Percentiles rank a stretch among this genome's conserved stretches.
phyloP scores from a whole-genome alignment of 1,140 invertebrate species.

The Macrostomum lignano region DNA sequence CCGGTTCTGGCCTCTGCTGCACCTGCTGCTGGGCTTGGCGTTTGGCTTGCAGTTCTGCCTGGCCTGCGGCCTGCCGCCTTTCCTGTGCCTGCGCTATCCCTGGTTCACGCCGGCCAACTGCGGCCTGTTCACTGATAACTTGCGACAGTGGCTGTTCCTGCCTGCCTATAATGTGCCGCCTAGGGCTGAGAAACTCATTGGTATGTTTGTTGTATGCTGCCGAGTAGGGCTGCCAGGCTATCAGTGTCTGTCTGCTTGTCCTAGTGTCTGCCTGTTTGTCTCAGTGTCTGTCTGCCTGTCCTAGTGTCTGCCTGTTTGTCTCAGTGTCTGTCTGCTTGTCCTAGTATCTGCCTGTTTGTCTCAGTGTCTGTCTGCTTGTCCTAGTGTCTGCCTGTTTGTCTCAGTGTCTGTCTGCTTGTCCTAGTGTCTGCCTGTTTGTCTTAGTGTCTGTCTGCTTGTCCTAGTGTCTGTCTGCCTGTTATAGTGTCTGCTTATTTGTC shows the following conservation, averaged over 20 bases:
- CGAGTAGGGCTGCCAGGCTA: too few species aligned
- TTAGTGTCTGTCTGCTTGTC: too few species aligned
- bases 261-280: not conserved
- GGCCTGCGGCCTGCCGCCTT: constrained; percentile 53
- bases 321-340: constrained; percentile 1
- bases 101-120: too few species aligned
- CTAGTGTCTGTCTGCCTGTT: too few species aligned
- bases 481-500: too few species aligned
- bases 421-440: too few species aligned
- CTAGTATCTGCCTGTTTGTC: too few species aligned
- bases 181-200: constrained; percentile 48
- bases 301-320: not conserved
- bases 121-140: constrained; percentile 13
- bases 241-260: too few species aligned
- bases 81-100: constrained; percentile 42
- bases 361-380: too few species aligned
- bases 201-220: too few species aligned
- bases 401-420: too few species aligned
- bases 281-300: not conserved
- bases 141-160: constrained; percentile 63
- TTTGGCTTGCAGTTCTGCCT: constrained; percentile 61
- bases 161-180: constrained; percentile 47
- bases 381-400: too few species aligned
- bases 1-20: constrained; percentile 56
- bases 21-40: constrained; percentile 44